These are phyloP conservation scores for Cheilosia grossa DNA, from an alignment of 2,888 invertebrate genomes.

Conservation along the genomic window DNA sequence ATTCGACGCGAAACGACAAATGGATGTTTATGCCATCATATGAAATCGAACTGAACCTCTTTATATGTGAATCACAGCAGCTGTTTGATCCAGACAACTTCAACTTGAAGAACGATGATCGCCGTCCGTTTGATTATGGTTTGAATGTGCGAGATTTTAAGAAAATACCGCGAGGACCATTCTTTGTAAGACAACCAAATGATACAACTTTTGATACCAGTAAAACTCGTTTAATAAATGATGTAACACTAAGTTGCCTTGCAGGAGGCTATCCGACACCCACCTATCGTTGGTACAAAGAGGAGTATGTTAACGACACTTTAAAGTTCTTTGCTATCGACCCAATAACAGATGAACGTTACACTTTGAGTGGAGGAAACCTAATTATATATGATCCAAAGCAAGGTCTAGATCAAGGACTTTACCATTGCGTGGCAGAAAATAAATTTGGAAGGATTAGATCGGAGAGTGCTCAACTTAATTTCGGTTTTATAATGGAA, in stretches of 20 bases:
- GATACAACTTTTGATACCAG: conserved; percentile 93
- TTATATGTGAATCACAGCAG: conserved; percentile 90
- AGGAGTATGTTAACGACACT: conserved; percentile 92
- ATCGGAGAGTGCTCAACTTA: conserved; percentile 93
- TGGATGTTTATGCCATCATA: conserved; percentile 94
- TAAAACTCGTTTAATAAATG: conserved; percentile 87
- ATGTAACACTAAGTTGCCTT: conserved; percentile 91
- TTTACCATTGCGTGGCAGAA: conserved; percentile 95
- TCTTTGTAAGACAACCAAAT: conserved; percentile 92
- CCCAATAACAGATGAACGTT: conserved; percentile 89
- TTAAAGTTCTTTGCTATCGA: conserved; percentile 90
- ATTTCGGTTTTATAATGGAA: conserved; percentile 95
- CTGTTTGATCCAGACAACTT: conserved; percentile 86
- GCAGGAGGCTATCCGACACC: conserved; percentile 96
- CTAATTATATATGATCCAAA: conserved; percentile 94
- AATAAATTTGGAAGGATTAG: conserved; percentile 94
- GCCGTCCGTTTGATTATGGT: conserved; percentile 93
- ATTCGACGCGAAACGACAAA: conserved; percentile 87
- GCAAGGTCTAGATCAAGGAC: conserved; percentile 91
- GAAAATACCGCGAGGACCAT: conserved; percentile 93
- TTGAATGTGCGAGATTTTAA: conserved; percentile 91
- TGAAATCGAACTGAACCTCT: conserved; percentile 90
- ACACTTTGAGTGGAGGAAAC: conserved; percentile 95
- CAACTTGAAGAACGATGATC: conserved; percentile 89
- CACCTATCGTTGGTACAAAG: conserved; percentile 94